Evolutionary conservation across 2,113 vertebrate genomes (phyloP).

Genomic region (Hippocampus abdominalis): DNA sequence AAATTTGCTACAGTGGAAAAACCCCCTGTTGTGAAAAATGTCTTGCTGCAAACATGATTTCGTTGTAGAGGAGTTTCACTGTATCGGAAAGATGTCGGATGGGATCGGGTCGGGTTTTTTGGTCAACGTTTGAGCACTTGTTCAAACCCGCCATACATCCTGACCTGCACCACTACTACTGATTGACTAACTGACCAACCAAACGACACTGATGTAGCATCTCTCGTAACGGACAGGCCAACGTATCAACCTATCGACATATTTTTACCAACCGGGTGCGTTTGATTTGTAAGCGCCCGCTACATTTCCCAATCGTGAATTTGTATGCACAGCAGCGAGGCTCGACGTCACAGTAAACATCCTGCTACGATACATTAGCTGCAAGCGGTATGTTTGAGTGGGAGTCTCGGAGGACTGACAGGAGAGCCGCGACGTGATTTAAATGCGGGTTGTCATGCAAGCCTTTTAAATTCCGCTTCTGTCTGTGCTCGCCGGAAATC

Average conservation of each 20-base stretch:
- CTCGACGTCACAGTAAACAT: background rate
- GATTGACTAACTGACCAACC: no score
- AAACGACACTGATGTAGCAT: no score
- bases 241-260: background rate
- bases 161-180: no score
- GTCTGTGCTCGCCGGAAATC: conserved; percentile 30
- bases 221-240: no score
- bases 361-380: conserved; percentile 2
- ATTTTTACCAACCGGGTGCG: background rate
- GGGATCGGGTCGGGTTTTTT: background rate
- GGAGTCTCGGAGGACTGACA: conserved; percentile 26
- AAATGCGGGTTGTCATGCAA: conserved; percentile 27
- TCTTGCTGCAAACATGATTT: no score
- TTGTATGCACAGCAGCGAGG: background rate
- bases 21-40: no score
- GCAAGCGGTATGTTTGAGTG: conserved; percentile 9
- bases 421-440: conserved; percentile 22
- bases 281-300: background rate
- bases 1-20: no score
- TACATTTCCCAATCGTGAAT: no score
- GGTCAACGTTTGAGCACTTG: background rate
- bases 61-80: no score
- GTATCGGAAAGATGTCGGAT: background rate
- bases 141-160: no score
- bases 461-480: conserved; percentile 22